Evolutionary conservation across 2,797 vertebrate genomes (phyloP).

Genomic region (Acanthornis magna): DNA sequence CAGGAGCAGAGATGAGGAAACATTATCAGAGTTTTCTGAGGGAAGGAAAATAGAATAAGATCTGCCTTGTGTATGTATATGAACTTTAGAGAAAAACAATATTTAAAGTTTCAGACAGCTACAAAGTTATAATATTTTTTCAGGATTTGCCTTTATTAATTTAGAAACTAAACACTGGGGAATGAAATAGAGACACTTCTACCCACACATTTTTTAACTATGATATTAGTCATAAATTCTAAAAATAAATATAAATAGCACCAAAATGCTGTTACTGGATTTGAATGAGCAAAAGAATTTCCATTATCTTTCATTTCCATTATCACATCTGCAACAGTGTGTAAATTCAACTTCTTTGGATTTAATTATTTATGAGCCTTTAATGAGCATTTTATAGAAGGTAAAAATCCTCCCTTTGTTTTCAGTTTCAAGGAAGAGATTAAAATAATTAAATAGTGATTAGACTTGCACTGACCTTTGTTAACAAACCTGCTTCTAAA

Average conservation of each 20-base stretch:
- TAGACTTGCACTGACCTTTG: constrained; percentile 44
- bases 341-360: not conserved
- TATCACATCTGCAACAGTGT: not conserved
- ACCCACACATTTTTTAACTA: accelerated
- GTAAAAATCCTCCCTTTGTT: constrained; percentile 54
- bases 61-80: not conserved
- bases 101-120: not conserved
- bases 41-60: not conserved
- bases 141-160: not conserved
- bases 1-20: not conserved
- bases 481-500: constrained; percentile 33
- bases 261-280: not conserved
- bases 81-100: not conserved
- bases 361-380: constrained; percentile 7
- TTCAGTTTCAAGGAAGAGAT: constrained; percentile 61
- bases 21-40: not conserved
- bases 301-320: not conserved
- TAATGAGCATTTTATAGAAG: not conserved
- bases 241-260: not conserved
- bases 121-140: not conserved
- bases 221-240: not conserved
- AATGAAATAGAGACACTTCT: not conserved
- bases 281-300: not conserved
- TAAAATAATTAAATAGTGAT: constrained; percentile 63
- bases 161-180: not conserved